Base-by-base conservation (phyloP, 1,140 invertebrate species). In the Glossosoma conforme region DNA sequence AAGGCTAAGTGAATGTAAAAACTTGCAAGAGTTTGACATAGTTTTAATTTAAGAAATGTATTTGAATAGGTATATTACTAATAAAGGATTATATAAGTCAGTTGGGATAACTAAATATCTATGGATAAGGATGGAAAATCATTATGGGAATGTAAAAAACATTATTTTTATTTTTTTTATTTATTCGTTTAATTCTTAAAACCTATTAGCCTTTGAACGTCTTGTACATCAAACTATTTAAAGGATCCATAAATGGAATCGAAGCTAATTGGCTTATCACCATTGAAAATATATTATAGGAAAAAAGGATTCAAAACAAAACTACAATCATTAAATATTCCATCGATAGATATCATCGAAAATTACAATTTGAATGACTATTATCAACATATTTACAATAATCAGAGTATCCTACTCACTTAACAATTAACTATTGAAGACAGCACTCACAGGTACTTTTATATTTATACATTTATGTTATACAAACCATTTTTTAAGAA, bases 351-450 rank as follows among this genome's bases (percentile, higher is more conserved):
- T 47, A 47, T 46, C 24, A 43, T 50, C 21, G 18, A 44, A 56
- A 22, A 45, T 30, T 51, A 32, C 28, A 28, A 43, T 48, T 43
- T 56, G 36, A 56, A 56, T 45, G 43, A 56, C 37, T 52, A 52
- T 40, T 44, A 48, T 56, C 41, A 56, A 57, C 49, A 49, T 57
- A 52, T 57, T 37, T 57, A 52, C 49, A 57, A 17, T 42, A 49
- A 44, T 32, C 19, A 41, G 44, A 17, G 18, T 38, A 18, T 32
- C 46, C 42, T 45, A 38, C 43, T 52, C 44, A 20, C 18, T 50
- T 41, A 48, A 46, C 15, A 13, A 45, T 52, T 40, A 43, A 15
- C 36, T 36, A 19, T 2, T 36, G 21, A 49, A 46, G 28, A 51
- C 28, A 46, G 53, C 42, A 44, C 42, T 15, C 24, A 22, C 46